phyloP scores from a whole-genome alignment of 2,888 invertebrate genomes.

The Microchrysa polita region DNA sequence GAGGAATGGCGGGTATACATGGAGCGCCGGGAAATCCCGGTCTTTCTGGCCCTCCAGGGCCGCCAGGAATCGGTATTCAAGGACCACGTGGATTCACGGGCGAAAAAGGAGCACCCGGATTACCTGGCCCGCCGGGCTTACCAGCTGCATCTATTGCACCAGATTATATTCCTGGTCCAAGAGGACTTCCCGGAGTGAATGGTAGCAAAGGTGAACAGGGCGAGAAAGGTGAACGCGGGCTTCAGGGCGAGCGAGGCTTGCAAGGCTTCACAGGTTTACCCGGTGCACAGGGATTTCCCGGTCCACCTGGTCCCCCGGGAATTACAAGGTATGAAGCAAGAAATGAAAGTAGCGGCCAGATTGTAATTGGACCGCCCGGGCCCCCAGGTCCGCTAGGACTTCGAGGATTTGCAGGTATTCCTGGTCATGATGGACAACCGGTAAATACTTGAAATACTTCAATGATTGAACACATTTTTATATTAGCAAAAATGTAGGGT shows the following conservation, averaged over 20 bases:
- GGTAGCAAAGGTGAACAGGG: conserved; percentile 62
- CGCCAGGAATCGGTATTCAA: conserved; percentile 45
- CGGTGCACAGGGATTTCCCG: conserved; percentile 61
- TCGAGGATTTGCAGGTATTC: conserved; percentile 66
- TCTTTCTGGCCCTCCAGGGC: conserved; percentile 61
- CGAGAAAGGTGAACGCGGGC: conserved; percentile 70
- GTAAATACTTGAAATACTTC: conserved; percentile 58
- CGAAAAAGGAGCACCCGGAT: conserved; percentile 65
- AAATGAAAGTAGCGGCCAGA: conserved; percentile 56
- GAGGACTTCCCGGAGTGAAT: conserved; percentile 55
- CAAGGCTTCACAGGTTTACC: conserved; percentile 9
- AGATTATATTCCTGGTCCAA: conserved; percentile 57
- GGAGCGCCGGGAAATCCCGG: conserved; percentile 46
- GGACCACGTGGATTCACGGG: conserved; percentile 42
- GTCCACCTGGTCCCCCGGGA: conserved; percentile 52
- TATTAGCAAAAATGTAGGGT: conserved; percentile 22
- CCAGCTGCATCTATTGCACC: conserved; percentile 69
- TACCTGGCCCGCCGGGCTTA: conserved; percentile 67
- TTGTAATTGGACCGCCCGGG: conserved; percentile 69
- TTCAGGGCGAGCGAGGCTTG: conserved; percentile 56
- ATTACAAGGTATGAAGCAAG: conserved; percentile 54
- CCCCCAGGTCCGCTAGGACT: conserved; percentile 68
- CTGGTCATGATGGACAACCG: conserved; percentile 24
- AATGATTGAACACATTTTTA: neutral
- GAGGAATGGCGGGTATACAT: conserved; percentile 59